These are phyloP conservation scores for Aythya fuligula DNA, from an alignment of 2,797 vertebrate species.

Conservation along the genomic window DNA sequence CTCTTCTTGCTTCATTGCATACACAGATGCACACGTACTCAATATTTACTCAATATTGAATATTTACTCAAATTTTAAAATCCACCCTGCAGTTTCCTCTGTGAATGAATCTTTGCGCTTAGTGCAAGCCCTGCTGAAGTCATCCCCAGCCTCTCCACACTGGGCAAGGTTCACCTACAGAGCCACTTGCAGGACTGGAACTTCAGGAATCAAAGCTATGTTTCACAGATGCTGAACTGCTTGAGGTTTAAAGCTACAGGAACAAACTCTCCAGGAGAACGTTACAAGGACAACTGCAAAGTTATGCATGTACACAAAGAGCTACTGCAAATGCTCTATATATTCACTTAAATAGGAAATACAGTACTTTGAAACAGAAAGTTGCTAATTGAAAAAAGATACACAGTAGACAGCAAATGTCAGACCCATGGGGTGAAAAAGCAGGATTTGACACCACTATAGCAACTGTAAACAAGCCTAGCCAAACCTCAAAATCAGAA, in stretches of 20 bases:
- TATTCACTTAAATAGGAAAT: accelerated
- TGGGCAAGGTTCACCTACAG: conserved; percentile 6
- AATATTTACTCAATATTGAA: not conserved
- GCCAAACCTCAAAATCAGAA: conserved; percentile 24
- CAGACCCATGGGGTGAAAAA: not conserved
- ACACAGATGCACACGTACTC: not conserved
- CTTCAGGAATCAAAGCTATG: not conserved
- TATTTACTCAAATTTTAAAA: not conserved
- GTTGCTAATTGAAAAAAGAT: not conserved
- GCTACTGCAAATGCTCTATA: not conserved
- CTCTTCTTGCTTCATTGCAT: not conserved
- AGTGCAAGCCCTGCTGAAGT: not conserved
- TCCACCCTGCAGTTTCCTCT: not conserved
- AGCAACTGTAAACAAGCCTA: not conserved
- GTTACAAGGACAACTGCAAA: not conserved
- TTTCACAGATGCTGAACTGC: not conserved
- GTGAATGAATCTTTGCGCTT: not conserved
- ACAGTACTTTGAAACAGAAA: not conserved
- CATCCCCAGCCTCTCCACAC: not conserved
- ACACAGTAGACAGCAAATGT: not conserved
- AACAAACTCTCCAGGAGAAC: not conserved
- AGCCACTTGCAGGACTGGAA: conserved; percentile 36
- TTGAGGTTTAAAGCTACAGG: not conserved
- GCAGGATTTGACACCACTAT: accelerated
- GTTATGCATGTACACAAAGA: accelerated